Conservation (phyloP, 2,113 vertebrate genomes). For the Daboia siamensis region DNA sequence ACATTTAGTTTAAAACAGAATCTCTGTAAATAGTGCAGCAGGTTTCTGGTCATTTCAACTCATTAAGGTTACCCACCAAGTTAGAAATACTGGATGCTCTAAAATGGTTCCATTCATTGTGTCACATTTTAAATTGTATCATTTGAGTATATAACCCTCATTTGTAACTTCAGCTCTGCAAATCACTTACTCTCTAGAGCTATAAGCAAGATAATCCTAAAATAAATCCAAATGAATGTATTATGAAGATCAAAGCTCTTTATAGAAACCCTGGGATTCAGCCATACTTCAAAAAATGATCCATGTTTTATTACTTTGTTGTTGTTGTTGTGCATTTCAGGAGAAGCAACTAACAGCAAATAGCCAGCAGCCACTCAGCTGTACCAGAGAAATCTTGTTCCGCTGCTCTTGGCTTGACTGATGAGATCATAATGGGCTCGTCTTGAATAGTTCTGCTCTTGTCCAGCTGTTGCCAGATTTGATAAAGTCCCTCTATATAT, state of each 20-base stretch:
- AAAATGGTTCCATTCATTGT: neutral
- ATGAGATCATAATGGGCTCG: neutral
- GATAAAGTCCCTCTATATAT: too few relatives aligned
- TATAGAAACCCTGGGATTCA: neutral
- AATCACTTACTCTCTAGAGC: neutral
- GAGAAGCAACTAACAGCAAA: neutral
- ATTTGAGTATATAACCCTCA: too few relatives aligned
- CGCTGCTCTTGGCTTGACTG: neutral
- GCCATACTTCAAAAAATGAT: neutral
- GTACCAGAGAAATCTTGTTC: neutral
- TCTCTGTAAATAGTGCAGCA: neutral
- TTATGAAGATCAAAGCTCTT: neutral
- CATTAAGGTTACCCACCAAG: too few relatives aligned
- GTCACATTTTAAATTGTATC: neutral
- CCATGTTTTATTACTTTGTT: neutral
- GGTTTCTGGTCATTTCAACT: neutral
- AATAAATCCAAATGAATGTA: neutral
- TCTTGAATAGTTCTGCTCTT: neutral
- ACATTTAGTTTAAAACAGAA: neutral
- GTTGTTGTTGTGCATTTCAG: neutral
- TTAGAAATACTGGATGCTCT: neutral
- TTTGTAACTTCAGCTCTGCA: neutral
- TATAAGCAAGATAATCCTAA: neutral
- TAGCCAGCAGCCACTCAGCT: neutral
- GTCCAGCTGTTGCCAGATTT: neutral